These are phyloP conservation scores for Acanthosepion lycidas DNA, from an alignment of 2,888 invertebrate genomes.

Conservation along the genomic window DNA sequence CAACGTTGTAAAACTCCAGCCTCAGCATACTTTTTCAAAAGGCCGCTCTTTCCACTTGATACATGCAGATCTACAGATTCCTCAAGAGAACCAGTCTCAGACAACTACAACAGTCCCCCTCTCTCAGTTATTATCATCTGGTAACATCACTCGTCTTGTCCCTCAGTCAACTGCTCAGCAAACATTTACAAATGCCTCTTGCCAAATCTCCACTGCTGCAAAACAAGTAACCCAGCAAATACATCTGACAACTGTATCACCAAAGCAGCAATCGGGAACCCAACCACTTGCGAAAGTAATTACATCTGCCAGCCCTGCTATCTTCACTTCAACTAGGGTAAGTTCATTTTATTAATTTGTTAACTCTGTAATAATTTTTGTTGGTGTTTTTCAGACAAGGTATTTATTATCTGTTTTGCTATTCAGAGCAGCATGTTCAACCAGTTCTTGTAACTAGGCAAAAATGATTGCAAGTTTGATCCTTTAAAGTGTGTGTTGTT, in stretches of 20 bases:
- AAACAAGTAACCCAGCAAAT: background rate
- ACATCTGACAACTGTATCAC: conserved; percentile 15
- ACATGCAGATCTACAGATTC: conserved; percentile 35
- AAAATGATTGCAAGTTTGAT: too few species aligned
- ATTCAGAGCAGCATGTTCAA: too few species aligned
- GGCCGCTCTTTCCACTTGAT: conserved; percentile 1
- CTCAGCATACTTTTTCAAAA: background rate
- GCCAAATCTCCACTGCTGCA: background rate
- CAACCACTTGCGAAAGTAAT: conserved; percentile 34
- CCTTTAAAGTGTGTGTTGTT: too few species aligned
- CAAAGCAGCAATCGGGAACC: background rate
- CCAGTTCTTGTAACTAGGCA: too few species aligned
- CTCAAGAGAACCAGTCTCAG: background rate
- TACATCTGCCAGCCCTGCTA: background rate
- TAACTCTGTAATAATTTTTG: too few species aligned
- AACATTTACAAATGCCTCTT: background rate
- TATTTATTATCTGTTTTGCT: too few species aligned
- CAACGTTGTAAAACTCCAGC: conserved; percentile 36
- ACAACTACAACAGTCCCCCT: conserved; percentile 15
- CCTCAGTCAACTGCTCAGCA: background rate
- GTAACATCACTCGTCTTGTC: conserved; percentile 15
- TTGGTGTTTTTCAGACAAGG: too few species aligned
- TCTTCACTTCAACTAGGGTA: conserved; percentile 36
- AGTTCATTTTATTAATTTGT: background rate
- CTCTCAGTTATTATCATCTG: background rate